Conservation (phyloP, 2,888 invertebrate species). For the Odontothrips loti region DNA sequence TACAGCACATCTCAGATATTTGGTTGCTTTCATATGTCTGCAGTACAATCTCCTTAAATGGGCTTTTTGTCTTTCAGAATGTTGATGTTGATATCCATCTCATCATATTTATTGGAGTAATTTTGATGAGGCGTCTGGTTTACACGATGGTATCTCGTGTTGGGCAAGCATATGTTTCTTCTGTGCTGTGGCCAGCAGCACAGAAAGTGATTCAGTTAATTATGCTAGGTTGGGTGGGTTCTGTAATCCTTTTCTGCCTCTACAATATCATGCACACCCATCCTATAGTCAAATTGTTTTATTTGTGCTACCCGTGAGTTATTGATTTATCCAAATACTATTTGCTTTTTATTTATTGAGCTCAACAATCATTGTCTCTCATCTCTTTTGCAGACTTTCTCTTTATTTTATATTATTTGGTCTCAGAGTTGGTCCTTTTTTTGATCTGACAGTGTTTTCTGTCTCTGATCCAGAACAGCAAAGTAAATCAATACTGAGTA, state of each 20-base stretch:
- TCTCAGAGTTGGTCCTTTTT: conserved; percentile 68
- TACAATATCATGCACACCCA: conserved; percentile 70
- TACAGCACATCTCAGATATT: neutral
- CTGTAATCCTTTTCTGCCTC: conserved; percentile 63
- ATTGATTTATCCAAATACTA: neutral
- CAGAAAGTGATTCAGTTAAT: conserved; percentile 53
- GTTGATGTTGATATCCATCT: conserved; percentile 70
- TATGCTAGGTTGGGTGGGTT: conserved; percentile 58
- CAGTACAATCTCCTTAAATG: conserved; percentile 32
- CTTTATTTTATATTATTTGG: conserved; percentile 81
- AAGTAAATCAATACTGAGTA: conserved; percentile 36
- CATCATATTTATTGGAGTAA: conserved; percentile 74
- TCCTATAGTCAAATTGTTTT: conserved; percentile 73
- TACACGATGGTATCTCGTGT: conserved; percentile 57
- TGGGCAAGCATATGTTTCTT: conserved; percentile 45
- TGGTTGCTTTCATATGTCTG: conserved; percentile 32
- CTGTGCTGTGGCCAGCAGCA: conserved; percentile 41
- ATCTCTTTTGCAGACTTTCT: conserved; percentile 56
- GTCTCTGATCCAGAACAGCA: conserved; percentile 36
- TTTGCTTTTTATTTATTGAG: neutral
- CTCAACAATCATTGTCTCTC: neutral
- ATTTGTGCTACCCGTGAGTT: conserved; percentile 87
- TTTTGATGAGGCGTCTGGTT: conserved; percentile 75
- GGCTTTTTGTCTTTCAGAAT: conserved; percentile 31
- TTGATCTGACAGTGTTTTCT: conserved; percentile 54